Evolutionary conservation across 2,888 invertebrate species (phyloP).

Genomic region (Oscheius myriophilus): DNA sequence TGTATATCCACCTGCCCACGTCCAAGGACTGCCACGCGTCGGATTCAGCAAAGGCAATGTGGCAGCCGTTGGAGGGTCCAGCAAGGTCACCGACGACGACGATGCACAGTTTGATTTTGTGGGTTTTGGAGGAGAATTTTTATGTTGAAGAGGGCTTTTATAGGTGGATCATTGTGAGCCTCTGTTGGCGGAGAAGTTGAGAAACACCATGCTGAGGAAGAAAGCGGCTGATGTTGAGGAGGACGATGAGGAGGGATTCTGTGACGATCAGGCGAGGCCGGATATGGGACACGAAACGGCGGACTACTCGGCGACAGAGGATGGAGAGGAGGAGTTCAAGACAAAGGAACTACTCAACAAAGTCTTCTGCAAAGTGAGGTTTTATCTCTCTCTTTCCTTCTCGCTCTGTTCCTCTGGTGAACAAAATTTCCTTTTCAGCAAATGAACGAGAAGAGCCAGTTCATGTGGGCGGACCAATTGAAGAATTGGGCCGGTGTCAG

Average conservation of each 20-base stretch:
- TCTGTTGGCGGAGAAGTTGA: background rate
- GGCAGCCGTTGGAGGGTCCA: slow-evolving; percentile 25
- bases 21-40: slow-evolving; percentile 24
- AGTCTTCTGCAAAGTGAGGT: slow-evolving; percentile 5
- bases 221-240: background rate
- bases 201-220: background rate
- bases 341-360: background rate
- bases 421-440: background rate
- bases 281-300: slow-evolving; percentile 16
- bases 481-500: slow-evolving; percentile 7
- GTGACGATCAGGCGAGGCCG: background rate
- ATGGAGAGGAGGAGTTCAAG: background rate
- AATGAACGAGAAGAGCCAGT: slow-evolving; percentile 8
- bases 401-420: no score
- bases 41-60: slow-evolving; percentile 29
- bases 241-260: slow-evolving; percentile 5
- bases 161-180: background rate
- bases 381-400: no score
- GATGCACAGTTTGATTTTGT: slow-evolving; percentile 18
- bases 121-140: background rate
- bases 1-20: slow-evolving; percentile 35
- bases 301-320: background rate
- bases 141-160: background rate
- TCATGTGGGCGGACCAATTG: slow-evolving; percentile 5
- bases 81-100: background rate